Conservation (phyloP, 2,113 vertebrate genomes). For the Miniopterus natalensis region DNA sequence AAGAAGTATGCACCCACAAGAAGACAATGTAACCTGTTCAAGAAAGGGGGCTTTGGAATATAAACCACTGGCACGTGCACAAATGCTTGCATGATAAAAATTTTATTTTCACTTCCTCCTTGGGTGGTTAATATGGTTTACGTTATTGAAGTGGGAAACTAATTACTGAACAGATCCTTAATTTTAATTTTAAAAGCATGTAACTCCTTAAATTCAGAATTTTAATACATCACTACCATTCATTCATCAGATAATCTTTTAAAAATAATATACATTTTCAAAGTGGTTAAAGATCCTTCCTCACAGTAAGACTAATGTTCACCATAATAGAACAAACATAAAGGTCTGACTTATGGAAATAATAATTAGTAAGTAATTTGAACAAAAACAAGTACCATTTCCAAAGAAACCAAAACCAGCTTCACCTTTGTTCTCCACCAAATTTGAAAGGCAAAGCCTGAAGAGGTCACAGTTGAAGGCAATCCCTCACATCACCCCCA, state of each 20-base stretch:
- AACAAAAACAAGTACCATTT: conserved; percentile 22
- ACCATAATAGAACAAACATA: not conserved
- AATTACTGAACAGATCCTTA: conserved; percentile 4
- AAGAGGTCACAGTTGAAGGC: not conserved
- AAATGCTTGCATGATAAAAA: not conserved
- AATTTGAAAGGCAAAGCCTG: not conserved
- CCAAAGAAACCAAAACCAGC: not conserved
- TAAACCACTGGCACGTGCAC: not conserved
- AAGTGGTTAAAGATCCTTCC: not conserved
- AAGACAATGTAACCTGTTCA: not conserved
- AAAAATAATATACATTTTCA: not conserved
- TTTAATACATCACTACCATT: not conserved
- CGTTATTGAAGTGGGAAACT: not conserved
- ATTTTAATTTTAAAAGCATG: conserved; percentile 23
- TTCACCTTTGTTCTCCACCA: not conserved
- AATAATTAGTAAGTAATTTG: not conserved
- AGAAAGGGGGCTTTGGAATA: not conserved
- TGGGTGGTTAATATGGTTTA: not conserved
- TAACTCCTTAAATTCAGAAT: not conserved
- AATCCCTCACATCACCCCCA: not conserved
- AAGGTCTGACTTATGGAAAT: not conserved
- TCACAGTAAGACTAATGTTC: not conserved
- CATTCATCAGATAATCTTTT: conserved; percentile 6
- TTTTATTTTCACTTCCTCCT: conserved; percentile 7
- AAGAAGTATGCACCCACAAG: not conserved